These are phyloP conservation scores for Progne subis DNA, from an alignment of 2,113 vertebrate genomes.

Conservation along the genomic window DNA sequence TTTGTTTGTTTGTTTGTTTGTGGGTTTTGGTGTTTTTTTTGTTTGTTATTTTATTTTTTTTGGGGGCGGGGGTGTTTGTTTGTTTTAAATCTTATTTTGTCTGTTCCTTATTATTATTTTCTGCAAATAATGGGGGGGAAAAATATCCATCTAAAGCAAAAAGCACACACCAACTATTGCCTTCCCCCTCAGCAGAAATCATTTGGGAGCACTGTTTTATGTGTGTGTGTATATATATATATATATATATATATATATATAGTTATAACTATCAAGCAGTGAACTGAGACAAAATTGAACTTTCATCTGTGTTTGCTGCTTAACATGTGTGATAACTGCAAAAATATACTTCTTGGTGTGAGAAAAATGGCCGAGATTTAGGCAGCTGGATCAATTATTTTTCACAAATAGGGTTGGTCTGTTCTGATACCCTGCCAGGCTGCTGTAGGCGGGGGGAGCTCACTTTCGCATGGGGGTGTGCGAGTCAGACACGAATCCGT, in stretches of 20 bases:
- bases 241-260: too few species aligned
- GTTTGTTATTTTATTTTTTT: neutral
- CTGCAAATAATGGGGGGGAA: neutral
- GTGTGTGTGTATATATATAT: too few species aligned
- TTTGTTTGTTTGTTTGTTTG: neutral
- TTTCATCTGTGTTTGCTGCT: constrained; percentile 22
- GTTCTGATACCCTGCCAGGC: neutral
- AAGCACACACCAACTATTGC: neutral
- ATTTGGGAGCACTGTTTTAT: neutral
- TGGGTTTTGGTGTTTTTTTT: neutral
- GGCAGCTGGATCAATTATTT: neutral
- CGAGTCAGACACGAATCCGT: neutral
- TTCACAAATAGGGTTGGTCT: neutral
- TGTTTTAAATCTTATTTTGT: neutral
- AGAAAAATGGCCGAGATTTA: neutral
- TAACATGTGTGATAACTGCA: neutral
- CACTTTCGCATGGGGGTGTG: neutral
- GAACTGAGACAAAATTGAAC: neutral
- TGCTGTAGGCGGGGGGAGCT: neutral
- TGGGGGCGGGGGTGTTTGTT: neutral
- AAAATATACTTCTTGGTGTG: neutral
- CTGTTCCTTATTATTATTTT: neutral
- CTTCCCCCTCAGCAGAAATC: neutral
- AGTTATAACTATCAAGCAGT: neutral
- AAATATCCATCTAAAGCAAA: neutral